A percentile compares a stretch with the other conserved stretches of the same genome.
Evolutionary conservation across 2,888 invertebrate species (phyloP).

Genomic region (Ferrisia virgata): DNA sequence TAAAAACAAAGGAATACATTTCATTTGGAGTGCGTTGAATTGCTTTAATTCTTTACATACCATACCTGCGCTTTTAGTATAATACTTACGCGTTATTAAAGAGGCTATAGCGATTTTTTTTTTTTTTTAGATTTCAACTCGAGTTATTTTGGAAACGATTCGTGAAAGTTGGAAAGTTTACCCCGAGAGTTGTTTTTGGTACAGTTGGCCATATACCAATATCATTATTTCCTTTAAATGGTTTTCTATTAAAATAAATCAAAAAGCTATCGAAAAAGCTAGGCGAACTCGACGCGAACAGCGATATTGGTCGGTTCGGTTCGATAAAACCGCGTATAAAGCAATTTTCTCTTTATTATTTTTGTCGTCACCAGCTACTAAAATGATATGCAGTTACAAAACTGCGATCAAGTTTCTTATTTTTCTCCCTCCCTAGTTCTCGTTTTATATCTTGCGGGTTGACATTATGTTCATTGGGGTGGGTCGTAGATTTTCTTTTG

Average conservation of each 20-base stretch:
- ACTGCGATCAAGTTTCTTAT: too few relatives aligned
- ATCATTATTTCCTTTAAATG: conserved; percentile 26
- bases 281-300: background rate
- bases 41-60: background rate
- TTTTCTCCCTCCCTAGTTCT: too few relatives aligned
- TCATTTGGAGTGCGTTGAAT: background rate
- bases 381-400: too few relatives aligned
- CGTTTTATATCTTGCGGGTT: too few relatives aligned
- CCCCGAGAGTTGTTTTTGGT: conserved; percentile 24
- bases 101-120: background rate
- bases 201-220: conserved; percentile 20
- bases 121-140: too few relatives aligned
- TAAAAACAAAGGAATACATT: background rate
- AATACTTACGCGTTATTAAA: background rate
- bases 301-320: background rate
- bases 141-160: conserved; percentile 1
- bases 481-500: too few relatives aligned
- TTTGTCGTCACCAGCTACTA: background rate
- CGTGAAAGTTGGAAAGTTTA: conserved; percentile 26
- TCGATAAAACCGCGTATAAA: background rate
- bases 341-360: background rate
- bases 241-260: conserved; percentile 20
- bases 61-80: background rate
- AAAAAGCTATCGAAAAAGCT: conserved; percentile 21
- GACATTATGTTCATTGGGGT: too few relatives aligned